Percentiles rank a stretch among this genome's conserved stretches.
These are phyloP conservation scores for Atta cephalotes DNA, from an alignment of 1,140 invertebrate genomes.

Conservation along the genomic window DNA sequence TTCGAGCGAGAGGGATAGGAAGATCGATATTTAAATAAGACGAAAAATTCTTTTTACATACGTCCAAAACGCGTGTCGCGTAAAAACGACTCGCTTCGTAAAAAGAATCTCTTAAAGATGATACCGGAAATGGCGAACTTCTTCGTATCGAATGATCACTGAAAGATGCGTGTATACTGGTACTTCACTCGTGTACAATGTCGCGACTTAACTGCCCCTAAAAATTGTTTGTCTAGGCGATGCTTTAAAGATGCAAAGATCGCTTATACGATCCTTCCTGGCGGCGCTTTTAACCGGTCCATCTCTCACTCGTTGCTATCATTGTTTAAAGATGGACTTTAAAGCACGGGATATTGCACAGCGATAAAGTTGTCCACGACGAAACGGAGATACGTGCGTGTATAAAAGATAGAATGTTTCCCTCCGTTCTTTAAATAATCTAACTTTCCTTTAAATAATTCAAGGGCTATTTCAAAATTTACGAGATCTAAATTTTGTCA, in stretches of 20 bases:
- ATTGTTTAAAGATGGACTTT: conserved; percentile 68
- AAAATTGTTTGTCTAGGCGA: conserved; percentile 83
- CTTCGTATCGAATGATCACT: conserved; percentile 67
- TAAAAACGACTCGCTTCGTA: conserved; percentile 72
- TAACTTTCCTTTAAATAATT: not conserved
- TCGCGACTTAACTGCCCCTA: conserved; percentile 77
- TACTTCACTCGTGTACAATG: conserved; percentile 64
- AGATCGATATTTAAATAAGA: conserved; percentile 84
- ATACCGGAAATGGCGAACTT: conserved; percentile 67
- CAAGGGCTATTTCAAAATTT: not conserved
- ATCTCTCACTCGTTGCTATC: conserved; percentile 45
- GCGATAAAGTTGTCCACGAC: conserved; percentile 35
- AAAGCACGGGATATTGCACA: conserved; percentile 57
- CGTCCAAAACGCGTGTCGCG: conserved; percentile 72
- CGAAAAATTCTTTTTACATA: conserved; percentile 82
- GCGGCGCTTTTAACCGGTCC: conserved; percentile 46
- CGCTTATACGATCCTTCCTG: conserved; percentile 68
- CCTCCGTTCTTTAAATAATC: not conserved
- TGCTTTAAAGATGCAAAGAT: conserved; percentile 65
- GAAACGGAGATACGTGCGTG: not conserved
- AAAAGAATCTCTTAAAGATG: conserved; percentile 69
- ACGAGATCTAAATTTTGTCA: conserved; percentile 19
- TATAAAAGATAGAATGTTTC: not conserved
- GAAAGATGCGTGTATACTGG: conserved; percentile 9
- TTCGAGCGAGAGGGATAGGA: conserved; percentile 47